Conservation (phyloP, 2,888 invertebrate species). For the Aelia acuminata region DNA sequence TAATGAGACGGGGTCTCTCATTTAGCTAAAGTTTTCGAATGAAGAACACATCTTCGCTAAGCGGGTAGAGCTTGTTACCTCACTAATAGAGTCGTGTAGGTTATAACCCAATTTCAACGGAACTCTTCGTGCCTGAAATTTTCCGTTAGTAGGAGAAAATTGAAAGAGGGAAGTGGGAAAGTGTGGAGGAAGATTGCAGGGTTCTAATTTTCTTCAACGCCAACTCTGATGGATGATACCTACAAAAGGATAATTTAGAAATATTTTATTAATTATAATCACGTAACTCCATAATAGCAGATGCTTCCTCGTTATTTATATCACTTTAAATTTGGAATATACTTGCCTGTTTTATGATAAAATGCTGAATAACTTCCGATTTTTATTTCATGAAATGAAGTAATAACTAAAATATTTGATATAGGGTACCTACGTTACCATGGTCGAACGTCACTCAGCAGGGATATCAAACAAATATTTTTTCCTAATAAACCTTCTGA, state of each 20-base stretch:
- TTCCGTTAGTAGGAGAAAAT: slow-evolving; percentile 37
- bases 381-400: too few species aligned
- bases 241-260: neutral
- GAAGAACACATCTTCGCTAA: neutral
- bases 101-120: slow-evolving; percentile 20
- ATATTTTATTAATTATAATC: neutral
- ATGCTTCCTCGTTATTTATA: too few species aligned
- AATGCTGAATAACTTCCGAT: too few species aligned
- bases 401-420: too few species aligned
- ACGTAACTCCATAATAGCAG: neutral
- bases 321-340: too few species aligned
- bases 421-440: too few species aligned
- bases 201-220: neutral
- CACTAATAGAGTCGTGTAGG: neutral
- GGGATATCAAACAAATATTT: too few species aligned
- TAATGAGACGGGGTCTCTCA: neutral
- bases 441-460: too few species aligned
- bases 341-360: too few species aligned
- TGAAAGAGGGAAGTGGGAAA: neutral
- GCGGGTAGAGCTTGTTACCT: neutral
- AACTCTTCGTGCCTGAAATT: slow-evolving; percentile 33
- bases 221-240: neutral
- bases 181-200: too few species aligned
- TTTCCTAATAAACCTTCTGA: too few species aligned
- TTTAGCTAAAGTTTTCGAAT: neutral